Evolutionary conservation across 1,140 invertebrate species (phyloP), one percentile per base, ranked within the genome.

Genomic region (Cyphomyrmex costatus): DNA sequence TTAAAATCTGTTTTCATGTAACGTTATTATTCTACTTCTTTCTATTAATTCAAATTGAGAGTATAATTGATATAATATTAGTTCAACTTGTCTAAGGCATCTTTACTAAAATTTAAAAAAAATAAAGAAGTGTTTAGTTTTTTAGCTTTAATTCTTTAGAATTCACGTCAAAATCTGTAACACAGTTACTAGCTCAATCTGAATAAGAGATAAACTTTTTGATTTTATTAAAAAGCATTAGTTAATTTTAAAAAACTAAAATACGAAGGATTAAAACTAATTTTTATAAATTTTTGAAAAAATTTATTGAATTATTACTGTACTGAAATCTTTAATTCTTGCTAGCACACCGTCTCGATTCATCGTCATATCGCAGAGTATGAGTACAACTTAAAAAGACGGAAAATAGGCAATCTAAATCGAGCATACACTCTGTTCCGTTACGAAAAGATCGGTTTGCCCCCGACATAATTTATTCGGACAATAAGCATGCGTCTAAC

Each of bases 401-500:
- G 4, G 19, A 33, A 58, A 51, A 24, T 30, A 49, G 73, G 61
- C 66, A 61, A 65, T 80, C 27, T 49, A 36, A 56, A 82, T 83
- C 79, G 12, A 10, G 27, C 63, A 66, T n/a, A n/a, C 76, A 63
- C 68, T 60, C 86, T 78, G 66, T 53, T 51, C 71, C 65, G 65
- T 68, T 30, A 58, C 33, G 58, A 42, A 79, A 21, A 74, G 73
- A 56, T 74, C 88, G 65, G 58, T 65, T 77, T 51, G 36, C 79
- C 84, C 71, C 66, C 86, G 88, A 89, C 88, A 91, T 93, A 92
- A 93, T 92, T 93, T 92, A 92, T 93, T 91, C 92, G 91, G 86
- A 91, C 91, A 93, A 92, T 93, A 87, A 91, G 86, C 85, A 76
- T 76, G 86, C 82, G 85, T 79, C 88, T 86, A 60, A 61, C 63